Percentiles rank a stretch among this genome's conserved stretches.
Evolutionary conservation across 2,888 invertebrate species (phyloP).

Genomic region (Phengaris arion): DNA sequence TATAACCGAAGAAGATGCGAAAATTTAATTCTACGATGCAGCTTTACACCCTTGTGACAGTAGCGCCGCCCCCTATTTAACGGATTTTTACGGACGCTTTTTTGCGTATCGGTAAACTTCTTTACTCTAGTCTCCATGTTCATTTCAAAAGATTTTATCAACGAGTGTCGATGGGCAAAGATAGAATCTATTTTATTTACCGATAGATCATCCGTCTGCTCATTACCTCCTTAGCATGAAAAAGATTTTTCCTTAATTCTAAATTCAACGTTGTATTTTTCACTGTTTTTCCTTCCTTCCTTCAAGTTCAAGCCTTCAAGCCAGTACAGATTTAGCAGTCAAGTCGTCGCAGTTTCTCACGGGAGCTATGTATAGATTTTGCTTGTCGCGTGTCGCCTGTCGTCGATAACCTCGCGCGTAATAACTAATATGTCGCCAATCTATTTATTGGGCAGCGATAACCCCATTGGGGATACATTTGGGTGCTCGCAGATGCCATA

Average conservation of each 20-base stretch:
- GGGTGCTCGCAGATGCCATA: not conserved
- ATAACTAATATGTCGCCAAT: not conserved
- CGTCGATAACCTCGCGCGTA: conserved; percentile 16
- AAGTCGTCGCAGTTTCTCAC: conserved; percentile 16
- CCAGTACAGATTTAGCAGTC: not conserved
- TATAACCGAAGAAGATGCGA: too few relatives aligned
- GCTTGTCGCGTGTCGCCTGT: conserved; percentile 23
- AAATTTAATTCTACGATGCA: too few relatives aligned
- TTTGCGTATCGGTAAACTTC: too few relatives aligned
- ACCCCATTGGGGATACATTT: conserved; percentile 10
- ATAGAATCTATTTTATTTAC: too few relatives aligned
- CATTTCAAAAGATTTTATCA: too few relatives aligned
- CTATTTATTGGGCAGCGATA: conserved; percentile 15
- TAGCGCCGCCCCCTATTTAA: too few relatives aligned
- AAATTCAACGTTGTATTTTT: not conserved
- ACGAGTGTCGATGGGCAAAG: too few relatives aligned
- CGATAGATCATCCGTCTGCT: too few relatives aligned
- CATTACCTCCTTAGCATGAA: too few relatives aligned
- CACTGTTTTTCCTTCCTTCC: not conserved
- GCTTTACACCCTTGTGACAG: too few relatives aligned
- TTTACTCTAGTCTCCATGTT: too few relatives aligned
- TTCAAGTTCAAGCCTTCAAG: not conserved
- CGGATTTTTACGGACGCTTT: too few relatives aligned
- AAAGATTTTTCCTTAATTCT: not conserved
- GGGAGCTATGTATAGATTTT: not conserved